Percentiles rank a stretch among this genome's conserved stretches.
phyloP scores from a whole-genome alignment of 2,888 invertebrate species.

The Apocheima hispidaria region DNA sequence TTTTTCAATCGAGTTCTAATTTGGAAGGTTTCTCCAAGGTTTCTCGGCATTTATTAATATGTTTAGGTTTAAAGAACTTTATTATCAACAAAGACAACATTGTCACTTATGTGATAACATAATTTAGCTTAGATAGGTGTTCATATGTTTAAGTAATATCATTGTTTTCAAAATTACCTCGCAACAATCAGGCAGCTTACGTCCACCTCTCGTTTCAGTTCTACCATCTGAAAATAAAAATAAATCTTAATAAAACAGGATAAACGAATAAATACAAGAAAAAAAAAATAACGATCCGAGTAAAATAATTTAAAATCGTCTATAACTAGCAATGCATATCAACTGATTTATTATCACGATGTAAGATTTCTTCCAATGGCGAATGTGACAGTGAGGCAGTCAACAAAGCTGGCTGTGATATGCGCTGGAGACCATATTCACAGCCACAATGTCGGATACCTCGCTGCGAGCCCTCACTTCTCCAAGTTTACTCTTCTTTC shows the following conservation, averaged over 20 bases:
- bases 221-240: not conserved
- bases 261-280: not conserved
- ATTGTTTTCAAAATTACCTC: not conserved
- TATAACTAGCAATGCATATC: not conserved
- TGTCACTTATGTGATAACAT: too few species aligned
- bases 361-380: not conserved
- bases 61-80: too few species aligned
- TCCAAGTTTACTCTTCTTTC: constrained; percentile 5
- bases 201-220: not conserved
- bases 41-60: too few species aligned
- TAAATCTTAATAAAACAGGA: not conserved
- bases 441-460: constrained; percentile 93
- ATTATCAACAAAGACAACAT: too few species aligned
- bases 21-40: too few species aligned
- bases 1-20: too few species aligned
- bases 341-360: not conserved
- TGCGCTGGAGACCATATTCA: constrained; percentile 89
- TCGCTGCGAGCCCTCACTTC: constrained; percentile 32
- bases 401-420: constrained; percentile 97
- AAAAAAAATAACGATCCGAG: not conserved
- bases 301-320: not conserved
- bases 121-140: too few species aligned
- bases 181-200: not conserved
- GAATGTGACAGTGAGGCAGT: constrained; percentile 48
- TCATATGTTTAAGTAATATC: too few species aligned